Base-by-base conservation (phyloP, 2,797 vertebrate species). In the Rhabdomys pumilio region DNA sequence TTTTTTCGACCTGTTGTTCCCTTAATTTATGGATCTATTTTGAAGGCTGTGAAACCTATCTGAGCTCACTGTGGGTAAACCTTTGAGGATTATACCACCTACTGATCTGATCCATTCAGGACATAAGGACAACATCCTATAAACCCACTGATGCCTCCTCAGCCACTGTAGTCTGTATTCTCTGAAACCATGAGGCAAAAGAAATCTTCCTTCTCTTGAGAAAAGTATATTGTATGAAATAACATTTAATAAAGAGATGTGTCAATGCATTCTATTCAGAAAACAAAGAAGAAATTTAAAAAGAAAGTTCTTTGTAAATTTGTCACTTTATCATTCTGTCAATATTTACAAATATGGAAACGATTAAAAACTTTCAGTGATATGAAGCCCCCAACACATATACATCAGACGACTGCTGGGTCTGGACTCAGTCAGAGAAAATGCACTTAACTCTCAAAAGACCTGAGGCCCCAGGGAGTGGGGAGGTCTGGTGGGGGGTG, bases 121-220 rank as follows among this genome's bases (percentile, higher is more conserved):
- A 17, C 38, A 76, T 24, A 19, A 38, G 29, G 24, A 61, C n/a
- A 20, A 7, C 14, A 29, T 61, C 55, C 41, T 1, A 1, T 44
- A 19, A 29, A 14, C 55, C 41, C 53, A 59, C 72, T 61, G 29
- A 29, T 61, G 53, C 6, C 86, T 34, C 41, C 26, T 11, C 10
- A 14, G 55, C 72, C 19, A 1, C 2, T 22, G 4, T 44, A 22
- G 17, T 47, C 29, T 61, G 6, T 47, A 47, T 75, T 53, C 72
- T 47, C 72, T 59, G 38, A 89, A 61, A 76, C 38, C 19, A 17
- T 47, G 19, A 76, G 19, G 41, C 55, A 90, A 57, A 50, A 34
- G 47, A 61, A 75, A 76, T 12, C 3, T 47, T 57, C 55, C 38
- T 10, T 75, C 53, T n/a, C 26, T 59, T 76, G 55, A 76, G 99